Evolutionary conservation across 2,888 invertebrate species (phyloP), one percentile per base, ranked within the genome.

Genomic region (Acrobasis repandana): DNA sequence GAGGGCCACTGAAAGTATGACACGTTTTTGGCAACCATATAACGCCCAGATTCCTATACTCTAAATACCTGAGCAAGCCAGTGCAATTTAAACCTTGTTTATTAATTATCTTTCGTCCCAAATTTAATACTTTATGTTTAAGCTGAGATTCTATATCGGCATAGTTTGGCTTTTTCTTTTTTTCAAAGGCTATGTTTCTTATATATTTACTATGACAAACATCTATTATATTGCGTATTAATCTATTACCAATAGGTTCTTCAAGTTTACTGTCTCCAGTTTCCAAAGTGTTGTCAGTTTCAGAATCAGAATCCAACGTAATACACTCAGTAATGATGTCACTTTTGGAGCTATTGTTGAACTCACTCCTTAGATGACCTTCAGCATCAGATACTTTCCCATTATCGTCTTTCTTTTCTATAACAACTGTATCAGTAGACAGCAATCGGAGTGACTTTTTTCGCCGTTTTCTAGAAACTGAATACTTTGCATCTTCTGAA

Each of bases 121-220:
- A 80, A 69, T 86, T 90, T 69, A 88, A 75, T 50, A 91, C 66
- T 77, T 90, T 90, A 62, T 82, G 86, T 74, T 83, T 83, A 9
- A 90, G 66, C 61, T 79, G 77, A 58, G 74, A 73, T 65, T 83
- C 76, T 61, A 68, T 67, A 60, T 67, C 68, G 28, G 58, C 18
- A 54, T 60, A 52, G 15, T 70, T 68, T 15, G 54, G 33, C 46
- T 52, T 61, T 52, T 28, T 69, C 49, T 64, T 66, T 58, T 49
- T 68, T 65, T 67, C 67, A 47, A 65, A 63, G 20, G 75, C 71
- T 38, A 65, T 64, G 14, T 51, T 43, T 69, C 74, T 82, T 61
- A 69, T 58, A 68, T 78, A 80, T 68, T 79, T 82, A 43, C 66
- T 79, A n/a, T 70, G 68, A 69, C 85, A 88, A 57, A 73, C 68